These are phyloP conservation scores for Lasius platythorax DNA, from an alignment of 2,888 invertebrate species.

Conservation along the genomic window DNA sequence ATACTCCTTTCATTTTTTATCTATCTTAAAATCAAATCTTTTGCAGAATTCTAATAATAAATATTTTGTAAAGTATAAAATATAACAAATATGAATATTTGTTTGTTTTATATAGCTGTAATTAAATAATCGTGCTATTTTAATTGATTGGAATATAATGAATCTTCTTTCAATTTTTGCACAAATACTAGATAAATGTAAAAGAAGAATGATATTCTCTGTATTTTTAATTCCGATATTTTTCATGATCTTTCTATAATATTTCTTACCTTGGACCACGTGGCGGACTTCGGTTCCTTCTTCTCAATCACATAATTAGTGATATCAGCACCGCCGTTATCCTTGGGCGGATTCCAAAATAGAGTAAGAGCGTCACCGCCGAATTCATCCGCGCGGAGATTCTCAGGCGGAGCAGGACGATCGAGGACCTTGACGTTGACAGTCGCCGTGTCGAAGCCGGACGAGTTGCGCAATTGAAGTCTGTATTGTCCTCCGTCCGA, in stretches of 20 bases:
- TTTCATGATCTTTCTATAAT: neutral
- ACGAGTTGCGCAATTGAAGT: constrained; percentile 96
- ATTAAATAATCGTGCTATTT: too few relatives aligned
- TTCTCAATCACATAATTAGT: constrained; percentile 99
- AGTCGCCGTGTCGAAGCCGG: constrained; percentile 97
- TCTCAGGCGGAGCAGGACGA: constrained; percentile 95
- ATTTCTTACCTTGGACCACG: constrained; percentile 91
- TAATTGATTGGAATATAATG: too few relatives aligned
- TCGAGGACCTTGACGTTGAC: constrained; percentile 98
- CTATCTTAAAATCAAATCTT: too few relatives aligned
- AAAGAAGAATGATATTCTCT: neutral
- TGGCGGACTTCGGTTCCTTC: constrained; percentile 93
- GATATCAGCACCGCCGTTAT: constrained; percentile 97
- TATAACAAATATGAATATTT: too few relatives aligned
- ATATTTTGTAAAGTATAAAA: too few relatives aligned
- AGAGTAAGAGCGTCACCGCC: constrained; percentile 98
- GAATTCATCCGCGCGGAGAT: constrained; percentile 97
- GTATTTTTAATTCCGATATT: neutral
- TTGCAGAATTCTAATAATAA: too few relatives aligned
- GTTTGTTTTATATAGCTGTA: too few relatives aligned
- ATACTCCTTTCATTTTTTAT: too few relatives aligned
- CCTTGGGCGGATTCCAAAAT: constrained; percentile 98
- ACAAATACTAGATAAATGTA: too few relatives aligned
- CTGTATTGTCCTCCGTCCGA: constrained; percentile 97
- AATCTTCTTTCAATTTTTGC: too few relatives aligned